A percentile compares a stretch with the other conserved stretches of the same genome.
phyloP scores from a whole-genome alignment of 2,113 vertebrate species.

The Phaethornis superciliosus region DNA sequence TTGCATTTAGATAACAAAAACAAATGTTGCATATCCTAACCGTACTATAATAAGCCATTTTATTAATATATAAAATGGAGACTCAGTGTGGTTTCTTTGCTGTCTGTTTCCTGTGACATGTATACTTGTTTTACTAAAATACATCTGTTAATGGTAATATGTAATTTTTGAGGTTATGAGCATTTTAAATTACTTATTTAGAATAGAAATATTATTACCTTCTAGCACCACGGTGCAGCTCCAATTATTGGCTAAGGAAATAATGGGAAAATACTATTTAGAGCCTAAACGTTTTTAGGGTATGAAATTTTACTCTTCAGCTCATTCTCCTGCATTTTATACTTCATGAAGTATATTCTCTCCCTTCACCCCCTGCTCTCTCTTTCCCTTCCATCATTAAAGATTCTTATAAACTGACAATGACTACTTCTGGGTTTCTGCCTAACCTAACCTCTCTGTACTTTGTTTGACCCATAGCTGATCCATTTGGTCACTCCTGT shows the following conservation, averaged over 20 bases:
- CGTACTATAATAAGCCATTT: neutral
- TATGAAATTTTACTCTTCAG: neutral
- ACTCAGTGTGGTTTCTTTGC: neutral
- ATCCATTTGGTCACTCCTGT: neutral
- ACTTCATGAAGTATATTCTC: neutral
- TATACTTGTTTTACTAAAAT: neutral
- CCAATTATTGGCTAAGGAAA: neutral
- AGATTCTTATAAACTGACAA: neutral
- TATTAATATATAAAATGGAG: neutral
- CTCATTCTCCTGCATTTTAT: neutral
- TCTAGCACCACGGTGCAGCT: neutral
- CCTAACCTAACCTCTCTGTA: neutral
- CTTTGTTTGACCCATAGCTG: neutral
- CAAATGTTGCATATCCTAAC: neutral
- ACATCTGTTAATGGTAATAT: neutral
- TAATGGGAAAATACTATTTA: neutral
- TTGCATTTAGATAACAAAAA: conserved; percentile 3
- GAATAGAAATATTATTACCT: neutral
- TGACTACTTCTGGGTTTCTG: neutral
- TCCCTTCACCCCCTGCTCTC: neutral
- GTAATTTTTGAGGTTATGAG: neutral
- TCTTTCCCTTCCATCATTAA: neutral
- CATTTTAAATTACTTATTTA: neutral
- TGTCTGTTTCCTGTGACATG: neutral
- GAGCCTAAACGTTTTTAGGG: neutral